A percentile compares a stretch with the other conserved stretches of the same genome.
Conservation (phyloP, 1,140 invertebrate species). For the Monochamus saltuarius region DNA sequence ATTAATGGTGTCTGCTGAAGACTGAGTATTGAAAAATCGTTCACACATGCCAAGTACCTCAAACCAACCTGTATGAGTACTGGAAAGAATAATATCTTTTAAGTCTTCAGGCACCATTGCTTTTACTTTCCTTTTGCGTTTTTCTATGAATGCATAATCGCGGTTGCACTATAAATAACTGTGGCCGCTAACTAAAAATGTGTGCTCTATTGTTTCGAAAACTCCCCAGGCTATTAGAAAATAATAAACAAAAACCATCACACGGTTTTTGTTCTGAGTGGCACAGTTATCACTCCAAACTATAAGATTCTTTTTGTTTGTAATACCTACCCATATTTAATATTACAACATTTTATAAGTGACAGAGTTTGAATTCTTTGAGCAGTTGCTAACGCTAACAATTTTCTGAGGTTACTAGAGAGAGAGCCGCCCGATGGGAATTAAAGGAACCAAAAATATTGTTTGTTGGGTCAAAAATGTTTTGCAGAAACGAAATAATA, state of each 20-base stretch:
- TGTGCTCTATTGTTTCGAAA: neutral
- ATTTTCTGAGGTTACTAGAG: too few relatives aligned
- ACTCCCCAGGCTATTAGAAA: neutral
- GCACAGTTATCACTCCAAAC: neutral
- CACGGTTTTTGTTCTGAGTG: neutral
- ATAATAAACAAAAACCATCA: neutral
- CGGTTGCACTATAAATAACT: constrained; percentile 1
- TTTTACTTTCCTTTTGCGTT: neutral
- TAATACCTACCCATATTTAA: too few relatives aligned
- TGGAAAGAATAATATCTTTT: neutral
- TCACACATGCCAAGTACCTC: neutral
- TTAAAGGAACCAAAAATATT: too few relatives aligned
- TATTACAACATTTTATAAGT: too few relatives aligned
- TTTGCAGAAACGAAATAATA: too few relatives aligned
- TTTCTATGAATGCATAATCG: constrained; percentile 13
- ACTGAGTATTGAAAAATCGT: too few relatives aligned
- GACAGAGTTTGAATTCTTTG: too few relatives aligned
- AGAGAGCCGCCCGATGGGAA: too few relatives aligned
- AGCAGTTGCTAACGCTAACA: too few relatives aligned
- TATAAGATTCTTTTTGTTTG: neutral
- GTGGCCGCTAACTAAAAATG: constrained; percentile 17
- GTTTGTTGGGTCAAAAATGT: too few relatives aligned
- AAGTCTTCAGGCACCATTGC: too few relatives aligned
- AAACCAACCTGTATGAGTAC: neutral
- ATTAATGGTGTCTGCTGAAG: too few relatives aligned